These are phyloP conservation scores for Elgaria multicarinata DNA, from an alignment of 2,113 vertebrate species.

Conservation along the genomic window DNA sequence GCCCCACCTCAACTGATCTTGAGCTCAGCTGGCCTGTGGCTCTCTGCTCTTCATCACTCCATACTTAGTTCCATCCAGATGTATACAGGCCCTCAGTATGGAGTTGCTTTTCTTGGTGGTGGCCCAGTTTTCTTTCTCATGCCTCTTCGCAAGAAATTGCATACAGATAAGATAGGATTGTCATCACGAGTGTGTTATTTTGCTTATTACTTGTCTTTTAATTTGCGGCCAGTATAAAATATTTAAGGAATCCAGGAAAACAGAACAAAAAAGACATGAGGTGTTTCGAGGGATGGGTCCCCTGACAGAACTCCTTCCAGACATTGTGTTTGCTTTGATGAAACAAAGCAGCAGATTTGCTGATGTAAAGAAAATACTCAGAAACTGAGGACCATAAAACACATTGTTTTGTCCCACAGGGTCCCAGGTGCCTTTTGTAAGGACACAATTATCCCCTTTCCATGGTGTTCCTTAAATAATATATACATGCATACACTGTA, in stretches of 20 bases:
- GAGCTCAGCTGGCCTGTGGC: background rate
- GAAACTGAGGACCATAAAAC: conserved; percentile 26
- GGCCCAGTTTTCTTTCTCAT: background rate
- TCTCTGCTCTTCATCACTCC: background rate
- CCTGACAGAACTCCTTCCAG: conserved; percentile 26
- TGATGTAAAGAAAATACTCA: background rate
- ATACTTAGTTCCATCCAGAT: background rate
- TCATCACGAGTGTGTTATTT: conserved; percentile 33
- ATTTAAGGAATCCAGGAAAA: conserved; percentile 34
- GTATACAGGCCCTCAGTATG: too few species aligned
- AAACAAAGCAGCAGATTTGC: background rate
- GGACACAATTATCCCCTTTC: background rate
- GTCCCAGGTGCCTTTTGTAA: conserved; percentile 39
- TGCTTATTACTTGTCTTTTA: background rate
- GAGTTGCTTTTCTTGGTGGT: too few species aligned
- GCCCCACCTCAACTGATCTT: background rate
- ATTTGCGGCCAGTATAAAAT: conserved; percentile 41
- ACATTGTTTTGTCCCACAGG: background rate
- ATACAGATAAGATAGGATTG: conserved; percentile 25
- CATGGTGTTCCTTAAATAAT: conserved; percentile 44
- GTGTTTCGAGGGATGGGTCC: conserved; percentile 1
- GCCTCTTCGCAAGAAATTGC: background rate
- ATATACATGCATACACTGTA: background rate
- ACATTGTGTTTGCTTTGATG: background rate
- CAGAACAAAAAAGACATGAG: background rate